A percentile compares a stretch with the other conserved stretches of the same genome.
These are phyloP conservation scores for Oscheius sp. DNA, from an alignment of 1,140 invertebrate genomes.

Conservation along the genomic window DNA sequence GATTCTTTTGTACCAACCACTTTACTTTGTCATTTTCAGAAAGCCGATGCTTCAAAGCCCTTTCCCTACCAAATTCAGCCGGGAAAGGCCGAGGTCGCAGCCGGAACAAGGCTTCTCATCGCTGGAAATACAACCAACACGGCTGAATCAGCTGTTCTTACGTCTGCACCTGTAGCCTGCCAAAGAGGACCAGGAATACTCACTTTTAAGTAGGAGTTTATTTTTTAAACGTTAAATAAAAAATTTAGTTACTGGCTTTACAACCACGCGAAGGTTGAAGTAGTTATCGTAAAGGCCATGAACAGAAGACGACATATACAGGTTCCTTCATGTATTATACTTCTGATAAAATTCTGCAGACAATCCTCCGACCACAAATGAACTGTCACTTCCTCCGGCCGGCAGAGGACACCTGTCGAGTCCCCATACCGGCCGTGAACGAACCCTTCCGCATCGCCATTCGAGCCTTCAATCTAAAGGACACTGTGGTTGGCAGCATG, in stretches of 20 bases:
- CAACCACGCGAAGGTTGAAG: slow-evolving; percentile 44
- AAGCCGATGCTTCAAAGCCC: slow-evolving; percentile 33
- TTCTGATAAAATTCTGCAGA: slow-evolving; percentile 9
- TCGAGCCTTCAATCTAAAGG: slow-evolving; percentile 38
- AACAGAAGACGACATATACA: slow-evolving; percentile 31
- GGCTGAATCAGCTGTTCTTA: slow-evolving; percentile 35
- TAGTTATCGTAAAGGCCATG: slow-evolving; percentile 34
- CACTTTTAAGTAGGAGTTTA: slow-evolving; percentile 27
- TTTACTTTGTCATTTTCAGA: slow-evolving; percentile 17
- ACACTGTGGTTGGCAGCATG: slow-evolving; percentile 35
- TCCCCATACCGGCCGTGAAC: slow-evolving; percentile 35
- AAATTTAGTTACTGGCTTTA: slow-evolving; percentile 44
- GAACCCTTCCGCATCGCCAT: slow-evolving; percentile 44
- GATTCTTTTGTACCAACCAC: background rate
- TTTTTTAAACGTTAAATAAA: background rate
- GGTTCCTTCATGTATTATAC: background rate
- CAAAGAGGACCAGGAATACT: slow-evolving; percentile 37
- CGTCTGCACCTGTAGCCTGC: slow-evolving; percentile 41
- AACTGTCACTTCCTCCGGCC: slow-evolving; percentile 43
- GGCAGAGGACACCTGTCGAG: slow-evolving; percentile 32
- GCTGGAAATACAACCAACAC: slow-evolving; percentile 41
- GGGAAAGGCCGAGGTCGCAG: slow-evolving; percentile 17
- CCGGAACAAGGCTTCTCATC: slow-evolving; percentile 36
- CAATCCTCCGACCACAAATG: slow-evolving; percentile 36
- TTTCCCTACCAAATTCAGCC: slow-evolving; percentile 40